These are phyloP conservation scores for Pseudococcus jackbeardsleyi DNA, from an alignment of 2,888 invertebrate genomes.

Conservation along the genomic window DNA sequence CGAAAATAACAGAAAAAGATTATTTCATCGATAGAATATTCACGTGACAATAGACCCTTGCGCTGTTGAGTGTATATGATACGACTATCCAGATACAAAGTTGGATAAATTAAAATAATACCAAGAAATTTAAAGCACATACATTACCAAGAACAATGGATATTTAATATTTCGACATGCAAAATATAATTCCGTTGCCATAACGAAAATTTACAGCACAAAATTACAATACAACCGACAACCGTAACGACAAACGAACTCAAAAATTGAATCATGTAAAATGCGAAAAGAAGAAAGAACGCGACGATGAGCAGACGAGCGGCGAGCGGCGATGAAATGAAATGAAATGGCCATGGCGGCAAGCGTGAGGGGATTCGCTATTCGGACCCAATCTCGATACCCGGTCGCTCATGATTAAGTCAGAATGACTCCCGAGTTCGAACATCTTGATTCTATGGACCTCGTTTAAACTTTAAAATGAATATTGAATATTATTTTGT, in stretches of 20 bases:
- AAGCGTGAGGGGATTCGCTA: no score
- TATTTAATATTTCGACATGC: background rate
- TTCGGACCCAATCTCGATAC: no score
- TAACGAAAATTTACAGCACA: slow-evolving; percentile 19
- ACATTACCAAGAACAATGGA: slow-evolving; percentile 44
- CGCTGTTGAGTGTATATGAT: background rate
- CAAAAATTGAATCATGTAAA: background rate
- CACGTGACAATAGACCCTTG: slow-evolving; percentile 19
- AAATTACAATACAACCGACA: slow-evolving; percentile 11
- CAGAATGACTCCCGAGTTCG: no score
- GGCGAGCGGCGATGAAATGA: slow-evolving; percentile 48
- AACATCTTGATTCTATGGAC: no score
- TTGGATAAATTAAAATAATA: slow-evolving; percentile 26
- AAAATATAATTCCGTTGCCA: slow-evolving; percentile 30
- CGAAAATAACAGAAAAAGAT: slow-evolving; percentile 18
- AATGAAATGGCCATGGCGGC: no score
- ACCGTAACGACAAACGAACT: background rate
- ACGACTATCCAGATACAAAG: background rate
- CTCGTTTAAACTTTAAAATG: no score
- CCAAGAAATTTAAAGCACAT: slow-evolving; percentile 24
- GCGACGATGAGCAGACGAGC: no score
- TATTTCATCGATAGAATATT: background rate
- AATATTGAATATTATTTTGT: no score
- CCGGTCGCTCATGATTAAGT: no score
- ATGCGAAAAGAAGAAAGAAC: background rate